Conservation (phyloP, 2,113 vertebrate species). For the Spermophilus dauricus region DNA sequence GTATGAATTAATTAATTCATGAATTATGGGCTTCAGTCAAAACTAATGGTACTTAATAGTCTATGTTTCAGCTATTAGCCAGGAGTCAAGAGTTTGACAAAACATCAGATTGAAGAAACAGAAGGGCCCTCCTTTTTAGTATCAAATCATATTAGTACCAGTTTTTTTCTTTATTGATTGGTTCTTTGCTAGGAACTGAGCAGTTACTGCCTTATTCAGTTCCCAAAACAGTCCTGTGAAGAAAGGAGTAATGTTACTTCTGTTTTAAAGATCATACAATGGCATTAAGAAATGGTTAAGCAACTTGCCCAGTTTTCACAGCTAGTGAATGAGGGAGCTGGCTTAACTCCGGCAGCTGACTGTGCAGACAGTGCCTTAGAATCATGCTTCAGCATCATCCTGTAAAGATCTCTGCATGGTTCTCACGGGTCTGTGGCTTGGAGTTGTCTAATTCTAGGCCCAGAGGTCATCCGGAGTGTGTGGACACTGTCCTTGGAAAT, state of each 20-base stretch:
- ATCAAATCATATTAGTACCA: background rate
- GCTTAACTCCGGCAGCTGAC: background rate
- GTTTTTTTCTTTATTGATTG: constrained; percentile 2
- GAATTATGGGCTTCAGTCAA: background rate
- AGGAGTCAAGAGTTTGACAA: constrained; percentile 26
- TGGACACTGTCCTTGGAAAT: constrained; percentile 71
- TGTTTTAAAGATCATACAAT: background rate
- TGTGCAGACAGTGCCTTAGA: background rate
- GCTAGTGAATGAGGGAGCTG: background rate
- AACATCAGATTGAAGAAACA: background rate
- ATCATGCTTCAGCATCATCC: background rate
- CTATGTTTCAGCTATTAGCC: background rate
- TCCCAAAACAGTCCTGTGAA: background rate
- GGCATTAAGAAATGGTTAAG: background rate
- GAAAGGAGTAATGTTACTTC: background rate
- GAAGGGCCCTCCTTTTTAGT: background rate
- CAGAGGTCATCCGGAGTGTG: constrained; percentile 53
- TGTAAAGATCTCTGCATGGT: background rate
- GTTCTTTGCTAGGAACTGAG: background rate
- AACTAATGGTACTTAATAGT: background rate
- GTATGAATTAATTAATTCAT: background rate
- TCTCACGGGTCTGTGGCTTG: background rate
- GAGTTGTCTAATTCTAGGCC: constrained; percentile 30
- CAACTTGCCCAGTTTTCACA: background rate
- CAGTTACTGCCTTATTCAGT: background rate